A percentile compares a stretch with the other conserved stretches of the same genome.
These are phyloP conservation scores for Drosophila phalerata DNA, from an alignment of 2,888 invertebrate genomes.

Conservation along the genomic window DNA sequence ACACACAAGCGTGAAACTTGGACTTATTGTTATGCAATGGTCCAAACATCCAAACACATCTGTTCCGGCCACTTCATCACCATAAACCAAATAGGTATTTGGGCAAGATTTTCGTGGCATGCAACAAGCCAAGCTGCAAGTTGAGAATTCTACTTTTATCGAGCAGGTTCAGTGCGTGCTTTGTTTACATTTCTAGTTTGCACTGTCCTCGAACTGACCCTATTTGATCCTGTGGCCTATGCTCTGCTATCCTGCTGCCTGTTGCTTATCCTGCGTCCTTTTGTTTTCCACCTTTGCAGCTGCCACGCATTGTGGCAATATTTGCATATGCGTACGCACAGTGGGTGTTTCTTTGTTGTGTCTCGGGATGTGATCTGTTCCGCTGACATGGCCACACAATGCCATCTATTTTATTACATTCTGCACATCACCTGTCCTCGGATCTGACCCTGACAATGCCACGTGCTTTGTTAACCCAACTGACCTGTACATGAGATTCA, in stretches of 20 bases:
- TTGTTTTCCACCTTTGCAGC: conserved; percentile 63
- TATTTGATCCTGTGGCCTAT: conserved; percentile 69
- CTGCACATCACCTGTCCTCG: conserved; percentile 65
- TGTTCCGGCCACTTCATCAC: conserved; percentile 61
- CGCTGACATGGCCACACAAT: conserved; percentile 59
- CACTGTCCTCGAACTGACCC: conserved; percentile 48
- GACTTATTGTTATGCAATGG: conserved; percentile 59
- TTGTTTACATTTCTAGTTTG: conserved; percentile 55
- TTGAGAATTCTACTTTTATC: conserved; percentile 17
- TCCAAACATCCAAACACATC: conserved; percentile 52
- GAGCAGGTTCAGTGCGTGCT: conserved; percentile 64
- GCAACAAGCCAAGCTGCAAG: conserved; percentile 33
- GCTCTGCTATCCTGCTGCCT: conserved; percentile 14
- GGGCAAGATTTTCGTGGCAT: conserved; percentile 9
- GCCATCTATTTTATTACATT: conserved; percentile 34
- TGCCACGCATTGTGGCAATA: conserved; percentile 59
- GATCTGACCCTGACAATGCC: conserved; percentile 47
- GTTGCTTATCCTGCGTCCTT: conserved; percentile 20
- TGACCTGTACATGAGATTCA: conserved; percentile 53
- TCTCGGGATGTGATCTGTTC: conserved; percentile 15
- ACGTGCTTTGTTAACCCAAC: conserved; percentile 63
- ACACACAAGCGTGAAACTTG: conserved; percentile 64
- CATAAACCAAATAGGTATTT: conserved; percentile 52
- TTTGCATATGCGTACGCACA: conserved; percentile 73
- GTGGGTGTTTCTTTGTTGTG: conserved; percentile 56